Evolutionary conservation across 1,140 invertebrate species (phyloP).

Genomic region (Halyomorpha halys): DNA sequence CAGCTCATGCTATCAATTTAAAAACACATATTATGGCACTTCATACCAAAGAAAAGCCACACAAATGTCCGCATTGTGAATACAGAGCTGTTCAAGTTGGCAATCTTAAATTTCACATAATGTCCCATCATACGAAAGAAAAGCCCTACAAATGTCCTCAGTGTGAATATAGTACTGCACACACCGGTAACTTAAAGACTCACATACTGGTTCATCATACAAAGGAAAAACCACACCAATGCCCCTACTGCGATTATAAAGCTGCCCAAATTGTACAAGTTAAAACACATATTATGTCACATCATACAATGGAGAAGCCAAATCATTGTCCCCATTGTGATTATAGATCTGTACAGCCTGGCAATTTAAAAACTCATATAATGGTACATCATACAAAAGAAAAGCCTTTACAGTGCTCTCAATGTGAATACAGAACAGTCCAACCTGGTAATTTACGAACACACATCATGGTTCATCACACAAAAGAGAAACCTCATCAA

Average conservation of each 20-base stretch:
- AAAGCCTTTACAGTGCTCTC: not conserved
- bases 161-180: slow-evolving; percentile 8
- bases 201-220: slow-evolving; percentile 4
- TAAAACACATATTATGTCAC: slow-evolving; percentile 11
- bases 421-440: slow-evolving; percentile 1
- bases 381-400: slow-evolving; percentile 14
- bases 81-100: slow-evolving; percentile 1
- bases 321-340: slow-evolving; percentile 13
- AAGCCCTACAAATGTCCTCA: slow-evolving; percentile 7
- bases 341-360: not conserved
- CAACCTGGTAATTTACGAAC: not conserved
- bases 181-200: slow-evolving; percentile 3
- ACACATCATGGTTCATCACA: slow-evolving; percentile 13
- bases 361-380: slow-evolving; percentile 4
- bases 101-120: slow-evolving; percentile 2
- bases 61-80: slow-evolving; percentile 13
- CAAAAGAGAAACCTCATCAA: slow-evolving; percentile 7
- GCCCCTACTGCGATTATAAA: slow-evolving; percentile 3
- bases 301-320: slow-evolving; percentile 12
- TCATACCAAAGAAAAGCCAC: slow-evolving; percentile 15
- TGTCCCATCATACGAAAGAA: slow-evolving; percentile 12
- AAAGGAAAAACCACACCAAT: slow-evolving; percentile 10
- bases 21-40: slow-evolving; percentile 9
- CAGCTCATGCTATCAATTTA: slow-evolving; percentile 4
- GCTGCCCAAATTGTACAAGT: not conserved